Evolutionary conservation across 2,888 invertebrate species (phyloP).

Genomic region (Caenorhabditis virilis): DNA sequence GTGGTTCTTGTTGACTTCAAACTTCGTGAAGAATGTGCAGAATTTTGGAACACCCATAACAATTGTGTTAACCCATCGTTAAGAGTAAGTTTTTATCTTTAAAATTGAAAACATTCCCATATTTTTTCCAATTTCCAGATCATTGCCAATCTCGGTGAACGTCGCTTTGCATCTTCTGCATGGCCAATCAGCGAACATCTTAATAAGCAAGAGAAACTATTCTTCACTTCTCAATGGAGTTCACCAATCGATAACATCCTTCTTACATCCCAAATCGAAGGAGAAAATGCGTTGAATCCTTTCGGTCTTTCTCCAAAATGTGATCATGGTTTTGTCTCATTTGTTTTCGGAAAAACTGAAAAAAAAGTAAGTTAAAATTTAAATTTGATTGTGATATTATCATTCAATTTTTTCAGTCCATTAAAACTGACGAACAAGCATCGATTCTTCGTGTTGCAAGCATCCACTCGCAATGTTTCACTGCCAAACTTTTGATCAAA

Average conservation of each 20-base stretch:
- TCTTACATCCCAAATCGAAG: conserved; percentile 18
- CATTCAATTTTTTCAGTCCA: not conserved
- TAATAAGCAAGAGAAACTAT: conserved; percentile 9
- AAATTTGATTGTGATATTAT: no score
- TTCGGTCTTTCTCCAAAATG: conserved; percentile 25
- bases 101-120: not conserved
- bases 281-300: conserved; percentile 23
- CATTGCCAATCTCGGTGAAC: not conserved
- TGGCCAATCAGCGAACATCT: conserved; percentile 10
- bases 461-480: conserved; percentile 27
- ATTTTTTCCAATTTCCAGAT: conserved; percentile 2
- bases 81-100: conserved; percentile 9
- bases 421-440: not conserved
- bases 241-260: conserved; percentile 8
- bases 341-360: not conserved
- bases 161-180: conserved; percentile 12
- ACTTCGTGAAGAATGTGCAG: conserved; percentile 20
- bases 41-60: conserved; percentile 19
- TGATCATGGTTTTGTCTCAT: conserved; percentile 15
- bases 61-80: conserved; percentile 15
- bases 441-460: conserved; percentile 5
- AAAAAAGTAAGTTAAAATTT: no score
- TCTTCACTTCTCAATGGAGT: conserved; percentile 27
- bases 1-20: conserved; percentile 20
- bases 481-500: conserved; percentile 16